phyloP scores from a whole-genome alignment of 1,140 invertebrate species.

The Drosophila murphyi region DNA sequence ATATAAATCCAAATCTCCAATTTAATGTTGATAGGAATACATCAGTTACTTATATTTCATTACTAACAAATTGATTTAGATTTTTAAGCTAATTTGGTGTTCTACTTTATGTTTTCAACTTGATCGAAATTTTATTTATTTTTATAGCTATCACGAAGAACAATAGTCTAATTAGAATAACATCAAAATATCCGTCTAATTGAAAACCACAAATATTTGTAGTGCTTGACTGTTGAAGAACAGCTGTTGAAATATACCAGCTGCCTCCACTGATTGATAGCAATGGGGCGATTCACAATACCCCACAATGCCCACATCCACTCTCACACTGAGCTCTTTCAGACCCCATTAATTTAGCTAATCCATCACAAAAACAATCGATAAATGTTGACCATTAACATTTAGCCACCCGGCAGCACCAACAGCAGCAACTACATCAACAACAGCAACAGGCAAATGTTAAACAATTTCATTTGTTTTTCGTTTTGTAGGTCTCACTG shows the following conservation, averaged over 20 bases:
- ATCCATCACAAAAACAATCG: constrained; percentile 41
- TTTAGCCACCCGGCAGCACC: not conserved
- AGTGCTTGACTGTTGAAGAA: constrained; percentile 19
- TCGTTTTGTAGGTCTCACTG: constrained; percentile 52
- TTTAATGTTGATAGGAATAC: no score
- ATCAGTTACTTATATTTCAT: no score
- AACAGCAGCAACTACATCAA: not conserved
- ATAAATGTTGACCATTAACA: constrained; percentile 43
- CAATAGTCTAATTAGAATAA: not conserved
- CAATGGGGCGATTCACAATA: constrained; percentile 16
- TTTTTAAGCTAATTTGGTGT: no score
- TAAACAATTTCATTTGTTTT: constrained; percentile 46
- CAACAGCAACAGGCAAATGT: constrained; percentile 24
- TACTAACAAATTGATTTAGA: no score
- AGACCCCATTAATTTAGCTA: constrained; percentile 14
- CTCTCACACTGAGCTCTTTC: not conserved
- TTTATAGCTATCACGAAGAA: not conserved
- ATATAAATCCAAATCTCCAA: no score
- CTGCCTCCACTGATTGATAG: constrained; percentile 47
- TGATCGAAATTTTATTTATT: no score
- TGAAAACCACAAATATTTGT: constrained; percentile 42
- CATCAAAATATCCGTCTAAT: constrained; percentile 26
- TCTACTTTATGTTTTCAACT: no score
- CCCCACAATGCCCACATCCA: not conserved
- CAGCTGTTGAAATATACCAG: constrained; percentile 47